Evolutionary conservation across 2,888 invertebrate genomes (phyloP), one percentile per base, ranked within the genome.

Genomic region (Tineola bisselliella): DNA sequence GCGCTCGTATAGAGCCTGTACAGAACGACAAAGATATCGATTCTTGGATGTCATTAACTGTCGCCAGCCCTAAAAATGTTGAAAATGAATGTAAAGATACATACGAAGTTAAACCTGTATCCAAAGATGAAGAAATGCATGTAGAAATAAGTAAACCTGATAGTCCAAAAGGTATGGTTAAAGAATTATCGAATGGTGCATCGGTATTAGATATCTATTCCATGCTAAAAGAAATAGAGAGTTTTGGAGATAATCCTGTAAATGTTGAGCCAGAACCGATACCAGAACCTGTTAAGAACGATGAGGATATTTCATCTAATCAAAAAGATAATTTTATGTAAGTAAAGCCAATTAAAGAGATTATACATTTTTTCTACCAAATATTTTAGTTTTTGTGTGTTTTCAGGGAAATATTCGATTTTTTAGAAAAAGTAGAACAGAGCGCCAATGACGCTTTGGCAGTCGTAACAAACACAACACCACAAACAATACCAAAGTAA

Each of bases 371-470:
- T n/a, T n/a, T n/a, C n/a, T n/a, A n/a, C n/a, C n/a, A n/a, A n/a
- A n/a, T n/a, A n/a, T n/a, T n/a, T n/a, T n/a, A n/a, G n/a, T n/a
- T n/a, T 4, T 52, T 19, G 19, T 56, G 5, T 31, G 58, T 78
- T 88, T 76, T 61, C 75, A 91, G 91, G 73, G 90, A 90, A 71
- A 89, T 92, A 66, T 87, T 91, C 60, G 88, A 89, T 61, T 91
- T 90, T 72, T 70, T 92, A 64, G 91, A 92, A 69, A 90, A 91
- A 73, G 89, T 91, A 0, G 91, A 92, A 64, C 81, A 84, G 65
- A 87, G 86, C 61, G 87, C 87, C 0, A 87, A 84, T 59, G 88
- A 88, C 62, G 88, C 87, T 15, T 70, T 88, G 0, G 81, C 84
- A 0, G 75, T 84, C 0, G 81, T 87, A 0, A 81, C 82, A 1